phyloP scores from a whole-genome alignment of 2,888 invertebrate species.

The Halictus quadricinctus region DNA sequence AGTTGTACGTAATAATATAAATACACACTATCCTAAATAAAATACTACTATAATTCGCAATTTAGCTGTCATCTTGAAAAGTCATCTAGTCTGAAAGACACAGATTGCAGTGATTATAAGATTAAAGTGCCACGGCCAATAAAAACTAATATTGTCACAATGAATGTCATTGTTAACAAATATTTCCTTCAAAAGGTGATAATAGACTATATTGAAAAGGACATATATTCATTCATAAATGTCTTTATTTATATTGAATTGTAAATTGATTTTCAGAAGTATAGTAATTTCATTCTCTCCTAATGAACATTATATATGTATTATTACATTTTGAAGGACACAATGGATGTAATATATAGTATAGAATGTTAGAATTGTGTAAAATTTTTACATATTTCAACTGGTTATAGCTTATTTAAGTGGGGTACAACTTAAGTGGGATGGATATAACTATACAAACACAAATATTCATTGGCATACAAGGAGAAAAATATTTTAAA shows the following conservation, averaged over 20 bases:
- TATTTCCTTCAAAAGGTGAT: slow-evolving; percentile 54
- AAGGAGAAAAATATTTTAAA: slow-evolving; percentile 14
- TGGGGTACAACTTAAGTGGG: slow-evolving; percentile 38
- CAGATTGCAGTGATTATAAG: slow-evolving; percentile 50
- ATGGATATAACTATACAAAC: slow-evolving; percentile 24
- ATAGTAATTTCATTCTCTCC: not conserved
- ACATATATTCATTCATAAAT: not conserved
- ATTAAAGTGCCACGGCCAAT: slow-evolving; percentile 53
- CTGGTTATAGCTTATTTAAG: slow-evolving; percentile 52
- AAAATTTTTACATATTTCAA: slow-evolving; percentile 59
- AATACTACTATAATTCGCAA: slow-evolving; percentile 49
- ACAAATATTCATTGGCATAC: slow-evolving; percentile 17
- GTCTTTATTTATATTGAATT: not conserved
- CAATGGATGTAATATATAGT: slow-evolving; percentile 47
- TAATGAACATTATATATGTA: slow-evolving; percentile 16
- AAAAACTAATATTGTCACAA: slow-evolving; percentile 56
- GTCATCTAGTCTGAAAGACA: slow-evolving; percentile 55
- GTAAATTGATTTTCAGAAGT: not conserved
- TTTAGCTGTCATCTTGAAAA: slow-evolving; percentile 45
- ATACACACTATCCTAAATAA: slow-evolving; percentile 39
- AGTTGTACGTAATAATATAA: slow-evolving; percentile 56
- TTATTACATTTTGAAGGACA: slow-evolving; percentile 54
- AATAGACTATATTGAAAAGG: slow-evolving; percentile 17
- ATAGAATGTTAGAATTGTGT: slow-evolving; percentile 57
- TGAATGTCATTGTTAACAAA: slow-evolving; percentile 52